Evolutionary conservation across 2,797 vertebrate genomes (phyloP), one percentile per base, ranked within the genome.

Genomic region (Okamejei kenojei): DNA sequence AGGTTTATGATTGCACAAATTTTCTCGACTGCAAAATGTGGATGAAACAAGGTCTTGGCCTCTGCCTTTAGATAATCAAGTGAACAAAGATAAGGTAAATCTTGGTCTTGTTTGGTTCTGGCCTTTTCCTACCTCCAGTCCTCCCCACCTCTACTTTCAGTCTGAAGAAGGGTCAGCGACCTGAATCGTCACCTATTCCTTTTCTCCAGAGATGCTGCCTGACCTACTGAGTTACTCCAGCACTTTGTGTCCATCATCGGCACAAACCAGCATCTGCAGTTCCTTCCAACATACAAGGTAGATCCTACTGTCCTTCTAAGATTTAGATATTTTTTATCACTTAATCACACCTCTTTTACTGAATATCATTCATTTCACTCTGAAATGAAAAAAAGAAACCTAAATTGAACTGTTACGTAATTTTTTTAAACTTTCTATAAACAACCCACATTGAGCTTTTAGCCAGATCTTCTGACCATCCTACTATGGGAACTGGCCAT

Each of bases 51-150:
- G 26, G 78, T 79, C 38, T 90, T 80, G 80, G 94, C 93, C 71
- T 93, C 73, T 77, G 94, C 94, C 93, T 95, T 95, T 19, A 95
- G 93, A 77, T 93, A 95, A 29, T 94, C 95, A 95, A n/a, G 80
- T 63, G 6, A 81, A 9, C 45, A 21, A 81, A 81, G 0, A 15
- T 8, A 80, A 3, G 65, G 65, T 10, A 68, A 68, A 68, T 68
- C 65, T 68, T 45, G 45, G 45, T 45, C 45, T 3, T 45, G 2
- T 45, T 45, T 45, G 45, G 45, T 45, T 45, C 45, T 45, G 45
- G 45, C 2, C 45, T 45, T 45, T 45, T 45, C 45, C 45, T 45
- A 45, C 45, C 45, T 45, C 45, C 45, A 45, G 45, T 45, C 45
- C 45, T 45, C 45, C 45, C 1, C 45, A 45, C 45, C 45, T 45